phyloP scores from a whole-genome alignment of 2,113 vertebrate species.

The Nycticryphes semicollaris region DNA sequence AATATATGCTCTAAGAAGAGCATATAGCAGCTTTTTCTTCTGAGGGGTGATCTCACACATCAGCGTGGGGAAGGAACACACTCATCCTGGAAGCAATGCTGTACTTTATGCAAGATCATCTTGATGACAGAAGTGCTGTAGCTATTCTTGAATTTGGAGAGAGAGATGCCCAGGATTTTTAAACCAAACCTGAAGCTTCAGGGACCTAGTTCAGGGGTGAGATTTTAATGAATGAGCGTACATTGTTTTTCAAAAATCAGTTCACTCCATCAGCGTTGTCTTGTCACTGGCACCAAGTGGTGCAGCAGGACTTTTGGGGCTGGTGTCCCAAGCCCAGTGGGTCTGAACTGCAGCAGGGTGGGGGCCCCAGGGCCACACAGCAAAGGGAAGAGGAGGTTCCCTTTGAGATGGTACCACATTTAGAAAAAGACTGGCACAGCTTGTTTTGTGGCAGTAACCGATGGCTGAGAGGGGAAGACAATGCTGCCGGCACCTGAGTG shows the following conservation, averaged over 20 bases:
- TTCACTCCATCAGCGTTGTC: not conserved
- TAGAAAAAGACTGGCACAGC: not conserved
- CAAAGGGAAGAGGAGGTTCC: not conserved
- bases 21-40: not conserved
- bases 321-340: not conserved
- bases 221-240: not conserved
- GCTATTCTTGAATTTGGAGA: not conserved
- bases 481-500: not conserved
- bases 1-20: not conserved
- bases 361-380: not conserved
- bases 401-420: not conserved
- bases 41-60: not conserved
- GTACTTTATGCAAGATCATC: not conserved
- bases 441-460: not conserved
- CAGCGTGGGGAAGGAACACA: not conserved
- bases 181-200: not conserved
- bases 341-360: not conserved
- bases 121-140: not conserved
- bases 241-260: not conserved
- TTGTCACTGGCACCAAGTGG: not conserved
- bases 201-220: not conserved
- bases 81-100: not conserved
- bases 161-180: not conserved
- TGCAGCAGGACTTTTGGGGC: not conserved
- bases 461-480: not conserved